phyloP scores from a whole-genome alignment of 2,888 invertebrate genomes.

The Strigamia crassipes region DNA sequence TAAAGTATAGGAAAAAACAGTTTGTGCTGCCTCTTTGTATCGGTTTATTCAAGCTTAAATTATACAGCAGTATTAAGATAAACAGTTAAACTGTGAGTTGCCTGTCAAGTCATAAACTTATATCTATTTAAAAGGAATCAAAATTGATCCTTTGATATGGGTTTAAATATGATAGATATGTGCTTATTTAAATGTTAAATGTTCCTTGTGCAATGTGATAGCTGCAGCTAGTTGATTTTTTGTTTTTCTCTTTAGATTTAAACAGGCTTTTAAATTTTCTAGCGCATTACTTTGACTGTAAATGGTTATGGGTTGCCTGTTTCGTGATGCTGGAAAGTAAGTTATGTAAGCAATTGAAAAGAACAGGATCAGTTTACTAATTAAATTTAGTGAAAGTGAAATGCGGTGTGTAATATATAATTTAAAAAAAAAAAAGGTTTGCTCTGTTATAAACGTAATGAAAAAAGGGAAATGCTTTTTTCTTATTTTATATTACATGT shows the following conservation, averaged over 20 bases:
- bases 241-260: no score
- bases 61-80: not conserved
- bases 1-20: not conserved
- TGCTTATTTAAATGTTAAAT: no score
- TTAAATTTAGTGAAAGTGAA: not conserved
- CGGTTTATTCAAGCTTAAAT: not conserved
- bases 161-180: no score
- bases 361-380: constrained; percentile 8
- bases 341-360: not conserved
- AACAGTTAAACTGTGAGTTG: not conserved
- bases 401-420: not conserved
- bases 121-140: no score
- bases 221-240: no score
- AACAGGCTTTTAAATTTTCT: no score
- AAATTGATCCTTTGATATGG: no score
- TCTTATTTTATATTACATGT: not conserved
- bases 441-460: not conserved
- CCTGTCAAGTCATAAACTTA: not conserved
- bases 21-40: constrained; percentile 3
- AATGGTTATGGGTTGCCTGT: not conserved
- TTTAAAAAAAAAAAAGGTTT: no score
- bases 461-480: not conserved
- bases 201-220: no score
- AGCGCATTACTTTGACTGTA: not conserved
- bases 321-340: not conserved